Percentiles rank a stretch among this genome's conserved stretches.
Evolutionary conservation across 23 tunicate species (phyloP).

Genomic region (Ascidia mentula): DNA sequence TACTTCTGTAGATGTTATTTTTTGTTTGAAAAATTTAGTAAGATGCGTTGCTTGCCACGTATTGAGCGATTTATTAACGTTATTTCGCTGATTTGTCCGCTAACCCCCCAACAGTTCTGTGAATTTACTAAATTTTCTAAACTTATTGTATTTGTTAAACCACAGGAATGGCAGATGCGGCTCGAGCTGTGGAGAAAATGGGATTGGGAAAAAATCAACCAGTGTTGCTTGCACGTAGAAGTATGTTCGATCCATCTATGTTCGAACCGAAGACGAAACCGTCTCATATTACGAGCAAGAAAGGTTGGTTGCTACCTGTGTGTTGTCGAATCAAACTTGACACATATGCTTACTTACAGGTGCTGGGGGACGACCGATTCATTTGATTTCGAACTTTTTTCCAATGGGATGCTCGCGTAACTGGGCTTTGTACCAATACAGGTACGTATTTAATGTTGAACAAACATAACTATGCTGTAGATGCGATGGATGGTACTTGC

Average conservation of each 20-base stretch:
- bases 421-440: slow-evolving; percentile 83
- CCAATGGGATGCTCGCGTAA: slow-evolving; percentile 48
- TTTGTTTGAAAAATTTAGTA: too few species aligned
- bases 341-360: slow-evolving; percentile 11
- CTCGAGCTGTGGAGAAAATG: slow-evolving; percentile 23
- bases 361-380: slow-evolving; percentile 34
- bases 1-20: too few species aligned
- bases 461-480: background rate
- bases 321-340: background rate
- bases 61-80: too few species aligned
- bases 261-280: slow-evolving; percentile 79
- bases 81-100: too few species aligned
- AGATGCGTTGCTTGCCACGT: too few species aligned
- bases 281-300: slow-evolving; percentile 59
- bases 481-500: too few species aligned
- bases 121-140: too few species aligned
- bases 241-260: slow-evolving; percentile 65
- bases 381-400: slow-evolving; percentile 50
- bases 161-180: slow-evolving; percentile 5
- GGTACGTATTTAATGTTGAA: slow-evolving; percentile 33
- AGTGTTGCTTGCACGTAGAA: slow-evolving; percentile 44
- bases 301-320: slow-evolving; percentile 26
- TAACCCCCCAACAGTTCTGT: too few species aligned
- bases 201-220: slow-evolving; percentile 15
- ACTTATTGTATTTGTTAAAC: background rate